Evolutionary conservation across 2,888 invertebrate species (phyloP).

Genomic region (Amaurobius ferox): DNA sequence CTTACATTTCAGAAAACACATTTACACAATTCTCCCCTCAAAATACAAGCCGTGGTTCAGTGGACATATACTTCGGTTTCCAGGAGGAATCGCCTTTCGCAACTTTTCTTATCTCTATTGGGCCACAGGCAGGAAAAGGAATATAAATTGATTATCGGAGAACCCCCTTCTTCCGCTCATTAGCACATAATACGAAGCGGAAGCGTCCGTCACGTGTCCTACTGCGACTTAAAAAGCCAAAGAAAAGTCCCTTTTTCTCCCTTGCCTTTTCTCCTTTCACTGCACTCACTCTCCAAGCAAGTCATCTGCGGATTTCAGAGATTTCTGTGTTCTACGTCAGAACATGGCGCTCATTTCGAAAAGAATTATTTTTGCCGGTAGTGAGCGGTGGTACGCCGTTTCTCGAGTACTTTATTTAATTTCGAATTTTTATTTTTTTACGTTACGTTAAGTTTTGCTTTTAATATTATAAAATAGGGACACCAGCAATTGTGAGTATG

Average conservation of each 20-base stretch:
- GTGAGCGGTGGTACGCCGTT: too few species aligned
- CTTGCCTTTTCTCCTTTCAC: background rate
- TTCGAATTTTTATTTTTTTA: too few species aligned
- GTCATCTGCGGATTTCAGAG: background rate
- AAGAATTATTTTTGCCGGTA: too few species aligned
- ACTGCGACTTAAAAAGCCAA: background rate
- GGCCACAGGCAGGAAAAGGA: conserved; percentile 64
- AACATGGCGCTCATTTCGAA: too few species aligned
- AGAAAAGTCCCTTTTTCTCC: background rate
- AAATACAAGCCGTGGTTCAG: background rate
- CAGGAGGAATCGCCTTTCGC: conserved; percentile 4
- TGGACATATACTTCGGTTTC: too few species aligned
- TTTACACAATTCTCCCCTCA: background rate
- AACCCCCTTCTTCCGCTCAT: conserved; percentile 63
- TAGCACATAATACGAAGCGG: conserved; percentile 68
- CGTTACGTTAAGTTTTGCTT: too few species aligned
- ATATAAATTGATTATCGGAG: conserved; percentile 68
- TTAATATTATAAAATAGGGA: too few species aligned
- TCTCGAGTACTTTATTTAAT: too few species aligned
- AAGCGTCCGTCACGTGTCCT: conserved; percentile 54
- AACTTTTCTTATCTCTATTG: conserved; percentile 27
- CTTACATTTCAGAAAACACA: background rate
- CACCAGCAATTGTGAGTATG: too few species aligned
- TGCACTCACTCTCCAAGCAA: background rate
- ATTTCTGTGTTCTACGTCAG: too few species aligned